Base-by-base conservation (phyloP, 2,113 vertebrate species). In the Australoheros scitulus region DNA sequence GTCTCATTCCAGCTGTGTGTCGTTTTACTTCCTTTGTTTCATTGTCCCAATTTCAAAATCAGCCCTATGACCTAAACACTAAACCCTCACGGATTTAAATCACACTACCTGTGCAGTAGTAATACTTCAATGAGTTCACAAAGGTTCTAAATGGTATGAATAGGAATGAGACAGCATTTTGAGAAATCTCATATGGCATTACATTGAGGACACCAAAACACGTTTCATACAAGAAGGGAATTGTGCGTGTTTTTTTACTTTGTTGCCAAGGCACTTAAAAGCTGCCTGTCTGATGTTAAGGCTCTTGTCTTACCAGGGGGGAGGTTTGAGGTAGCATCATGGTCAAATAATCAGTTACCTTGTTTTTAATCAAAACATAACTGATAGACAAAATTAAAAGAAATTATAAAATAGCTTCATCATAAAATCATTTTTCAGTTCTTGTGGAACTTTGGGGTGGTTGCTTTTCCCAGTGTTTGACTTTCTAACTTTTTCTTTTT, bases 351-450 rank as follows among this genome's bases (percentile, higher is more conserved):
- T 0, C 1, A 18, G 15, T 70, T 52, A 32, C 24, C 50, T 17
- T 47, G 43, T 47, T 50, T 50, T 50, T 50, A 13, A 13, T 50
- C 15, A 50, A 50, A 50, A 50, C 14, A 17, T 17, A 1, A 17
- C 6, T 15, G 5, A 17, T 17, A 17, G 5, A 15, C 17, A 20
- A 20, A 55, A 55, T 18, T 3, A 55, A 55, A 55, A 52, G 5
- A 20, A 52, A 18, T 52, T 14, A 50, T 50, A 6, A 50, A 50
- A 50, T 6, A 7, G 15, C 14, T 50, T 50, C 20, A 7, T 20
- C 18, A 52, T 7, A 52, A 52, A 18, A 52, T 52, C 6, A 0
- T n/a, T 55, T 32, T 72, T 70, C 26, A 50, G 0, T 29, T 20
- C 5, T 52, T 70, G 15, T 52, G 15, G 5, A 50, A 13, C 14